Evolutionary conservation across 1,140 invertebrate species (phyloP).

Genomic region (Neotoxoptera formosana): DNA sequence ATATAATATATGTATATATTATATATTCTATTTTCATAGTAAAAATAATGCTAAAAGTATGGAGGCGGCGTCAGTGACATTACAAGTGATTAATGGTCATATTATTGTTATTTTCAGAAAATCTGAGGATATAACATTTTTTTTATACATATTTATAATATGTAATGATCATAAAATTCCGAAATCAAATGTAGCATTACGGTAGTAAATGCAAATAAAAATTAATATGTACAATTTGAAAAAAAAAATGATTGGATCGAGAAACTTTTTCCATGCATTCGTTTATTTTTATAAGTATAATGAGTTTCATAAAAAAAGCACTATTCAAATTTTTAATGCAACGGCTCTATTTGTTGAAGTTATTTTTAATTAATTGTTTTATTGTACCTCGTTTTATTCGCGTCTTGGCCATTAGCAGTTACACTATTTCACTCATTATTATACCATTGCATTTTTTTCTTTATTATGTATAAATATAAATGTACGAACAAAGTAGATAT

Average conservation of each 20-base stretch:
- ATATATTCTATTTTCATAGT: background rate
- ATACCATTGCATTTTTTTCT: background rate
- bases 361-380: conserved; percentile 46
- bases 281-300: background rate
- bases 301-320: background rate
- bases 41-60: background rate
- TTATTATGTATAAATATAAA: conserved; percentile 2
- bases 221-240: background rate
- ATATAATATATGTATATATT: no score
- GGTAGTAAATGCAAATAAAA: background rate
- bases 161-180: background rate
- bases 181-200: background rate
- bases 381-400: conserved; percentile 20
- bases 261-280: background rate
- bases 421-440: conserved; percentile 12
- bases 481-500: background rate
- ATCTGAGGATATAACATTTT: background rate
- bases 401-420: conserved; percentile 29
- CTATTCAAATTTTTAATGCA: conserved; percentile 17
- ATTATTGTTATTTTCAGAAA: background rate
- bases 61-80: background rate
- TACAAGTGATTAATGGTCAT: background rate
- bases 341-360: background rate
- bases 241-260: background rate
- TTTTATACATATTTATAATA: background rate